These are phyloP conservation scores for Pomacea canaliculata DNA, from an alignment of 2,888 invertebrate genomes.

Conservation along the genomic window DNA sequence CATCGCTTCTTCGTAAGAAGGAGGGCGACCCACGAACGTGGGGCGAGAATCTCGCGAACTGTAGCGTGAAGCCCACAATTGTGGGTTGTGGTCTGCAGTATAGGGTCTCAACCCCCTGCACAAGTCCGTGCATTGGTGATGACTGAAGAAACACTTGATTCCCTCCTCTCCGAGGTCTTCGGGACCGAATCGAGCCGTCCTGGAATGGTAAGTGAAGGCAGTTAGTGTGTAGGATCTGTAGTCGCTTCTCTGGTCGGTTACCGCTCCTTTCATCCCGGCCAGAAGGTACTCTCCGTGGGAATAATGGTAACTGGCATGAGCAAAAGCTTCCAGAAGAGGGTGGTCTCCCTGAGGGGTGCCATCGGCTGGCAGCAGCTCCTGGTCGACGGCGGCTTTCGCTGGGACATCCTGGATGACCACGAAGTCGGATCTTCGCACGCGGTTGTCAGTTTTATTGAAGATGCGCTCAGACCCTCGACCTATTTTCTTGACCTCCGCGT, in stretches of 20 bases:
- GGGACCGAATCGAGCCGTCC: not conserved
- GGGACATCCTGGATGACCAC: no score
- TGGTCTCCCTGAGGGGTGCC: not conserved
- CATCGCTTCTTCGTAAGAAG: no score
- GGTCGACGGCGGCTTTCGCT: no score
- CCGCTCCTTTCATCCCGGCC: conserved; percentile 7
- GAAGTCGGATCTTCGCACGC: no score
- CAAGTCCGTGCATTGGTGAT: not conserved
- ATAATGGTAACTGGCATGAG: not conserved
- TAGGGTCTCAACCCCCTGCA: not conserved
- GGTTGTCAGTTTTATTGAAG: no score
- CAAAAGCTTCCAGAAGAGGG: not conserved
- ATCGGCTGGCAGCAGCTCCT: not conserved
- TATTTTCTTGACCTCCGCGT: no score
- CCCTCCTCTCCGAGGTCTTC: not conserved
- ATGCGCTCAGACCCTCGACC: no score
- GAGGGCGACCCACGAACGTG: no score
- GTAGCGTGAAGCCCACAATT: no score
- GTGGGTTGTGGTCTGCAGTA: not conserved
- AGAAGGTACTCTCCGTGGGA: not conserved
- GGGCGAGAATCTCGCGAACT: no score
- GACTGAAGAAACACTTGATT: not conserved
- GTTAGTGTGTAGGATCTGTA: not conserved
- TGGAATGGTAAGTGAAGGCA: not conserved
- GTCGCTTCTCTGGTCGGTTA: not conserved